Evolutionary conservation across 2,888 invertebrate genomes (phyloP).

Genomic region (Helobdella robusta): DNA sequence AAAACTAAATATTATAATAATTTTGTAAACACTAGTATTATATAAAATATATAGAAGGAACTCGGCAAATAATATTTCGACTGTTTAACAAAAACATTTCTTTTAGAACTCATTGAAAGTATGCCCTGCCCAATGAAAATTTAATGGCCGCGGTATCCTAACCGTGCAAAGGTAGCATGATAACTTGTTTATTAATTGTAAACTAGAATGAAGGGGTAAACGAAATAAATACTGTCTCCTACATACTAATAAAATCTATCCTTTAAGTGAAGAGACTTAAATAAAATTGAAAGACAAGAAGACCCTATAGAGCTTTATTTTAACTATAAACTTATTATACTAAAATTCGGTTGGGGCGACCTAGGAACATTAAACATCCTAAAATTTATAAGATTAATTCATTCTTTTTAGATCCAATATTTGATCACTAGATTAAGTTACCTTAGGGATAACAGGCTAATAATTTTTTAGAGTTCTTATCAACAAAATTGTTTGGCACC

Average conservation of each 20-base stretch:
- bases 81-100: conserved; percentile 45
- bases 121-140: conserved; percentile 39
- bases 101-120: conserved; percentile 35
- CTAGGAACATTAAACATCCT: conserved; percentile 25
- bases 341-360: conserved; percentile 34
- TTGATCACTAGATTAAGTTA: conserved; percentile 34
- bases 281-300: conserved; percentile 34
- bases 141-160: conserved; percentile 41
- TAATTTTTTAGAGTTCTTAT: conserved; percentile 38
- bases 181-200: conserved; percentile 38
- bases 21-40: conserved; percentile 34
- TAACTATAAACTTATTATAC: neutral
- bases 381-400: conserved; percentile 19
- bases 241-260: conserved; percentile 30
- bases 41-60: conserved; percentile 36
- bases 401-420: conserved; percentile 24
- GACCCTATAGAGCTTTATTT: conserved; percentile 36
- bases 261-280: conserved; percentile 34
- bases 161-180: conserved; percentile 42
- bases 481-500: conserved; percentile 46
- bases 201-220: conserved; percentile 35
- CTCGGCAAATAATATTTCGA: conserved; percentile 39
- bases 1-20: conserved; percentile 20
- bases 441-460: conserved; percentile 42
- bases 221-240: conserved; percentile 33